phyloP scores from a whole-genome alignment of 2,888 invertebrate genomes.

The Dryobotodes eremita region DNA sequence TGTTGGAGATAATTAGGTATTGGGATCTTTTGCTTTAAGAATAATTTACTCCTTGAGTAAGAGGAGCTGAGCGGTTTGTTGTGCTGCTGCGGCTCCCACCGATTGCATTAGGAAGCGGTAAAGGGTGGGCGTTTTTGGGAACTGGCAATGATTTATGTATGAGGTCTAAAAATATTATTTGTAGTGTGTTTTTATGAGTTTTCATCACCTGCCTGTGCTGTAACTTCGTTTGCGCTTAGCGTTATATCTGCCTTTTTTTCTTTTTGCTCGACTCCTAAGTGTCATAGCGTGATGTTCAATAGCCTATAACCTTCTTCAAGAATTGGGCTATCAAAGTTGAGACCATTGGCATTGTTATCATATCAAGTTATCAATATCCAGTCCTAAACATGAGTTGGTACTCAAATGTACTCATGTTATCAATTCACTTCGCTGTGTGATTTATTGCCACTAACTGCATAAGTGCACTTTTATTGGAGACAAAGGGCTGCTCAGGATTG shows the following conservation, averaged over 20 bases:
- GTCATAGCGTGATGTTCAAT: no score
- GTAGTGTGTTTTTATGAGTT: neutral
- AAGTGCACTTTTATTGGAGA: neutral
- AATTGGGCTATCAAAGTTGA: neutral
- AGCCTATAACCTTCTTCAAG: no score
- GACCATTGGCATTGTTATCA: neutral
- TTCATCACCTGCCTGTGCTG: no score
- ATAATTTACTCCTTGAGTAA: conserved; percentile 6
- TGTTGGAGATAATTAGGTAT: conserved; percentile 38
- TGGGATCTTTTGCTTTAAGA: conserved; percentile 24
- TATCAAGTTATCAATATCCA: conserved; percentile 2
- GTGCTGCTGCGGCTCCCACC: neutral
- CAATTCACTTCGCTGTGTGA: conserved; percentile 10
- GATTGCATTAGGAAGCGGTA: neutral
- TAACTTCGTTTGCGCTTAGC: no score
- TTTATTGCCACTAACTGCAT: conserved; percentile 13
- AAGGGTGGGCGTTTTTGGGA: neutral
- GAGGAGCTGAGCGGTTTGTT: neutral
- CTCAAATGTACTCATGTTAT: no score
- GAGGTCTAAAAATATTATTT: neutral
- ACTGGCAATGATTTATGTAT: neutral
- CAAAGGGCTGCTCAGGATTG: conserved; percentile 1
- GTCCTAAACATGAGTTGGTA: conserved; percentile 5
- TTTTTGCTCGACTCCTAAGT: no score
- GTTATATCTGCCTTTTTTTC: no score